phyloP scores from a whole-genome alignment of 2,797 vertebrate species.

The Enteromius viviparus region DNA sequence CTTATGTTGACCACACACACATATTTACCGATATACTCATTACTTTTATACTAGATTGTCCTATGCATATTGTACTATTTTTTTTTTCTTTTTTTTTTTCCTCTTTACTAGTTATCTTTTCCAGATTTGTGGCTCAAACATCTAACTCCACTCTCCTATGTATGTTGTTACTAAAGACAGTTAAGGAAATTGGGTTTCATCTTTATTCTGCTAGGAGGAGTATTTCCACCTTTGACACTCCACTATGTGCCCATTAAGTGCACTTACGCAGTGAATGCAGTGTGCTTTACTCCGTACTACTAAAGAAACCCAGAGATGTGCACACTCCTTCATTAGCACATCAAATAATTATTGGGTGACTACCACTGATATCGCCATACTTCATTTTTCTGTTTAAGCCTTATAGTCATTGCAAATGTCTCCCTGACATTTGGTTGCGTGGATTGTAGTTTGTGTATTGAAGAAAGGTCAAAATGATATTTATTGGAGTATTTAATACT shows the following conservation, averaged over 20 bases:
- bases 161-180: neutral
- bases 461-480: conserved; percentile 11
- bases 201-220: conserved; percentile 21
- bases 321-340: conserved; percentile 26
- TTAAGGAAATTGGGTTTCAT: conserved; percentile 5
- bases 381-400: conserved; percentile 26
- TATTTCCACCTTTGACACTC: conserved; percentile 24
- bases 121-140: conserved; percentile 35
- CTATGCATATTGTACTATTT: neutral
- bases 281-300: neutral
- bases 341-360: conserved; percentile 13
- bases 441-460: conserved; percentile 7
- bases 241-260: conserved; percentile 66
- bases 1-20: neutral
- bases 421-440: neutral
- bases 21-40: conserved; percentile 39
- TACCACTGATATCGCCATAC: neutral
- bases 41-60: conserved; percentile 51
- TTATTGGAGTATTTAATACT: neutral
- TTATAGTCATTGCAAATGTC: conserved; percentile 4
- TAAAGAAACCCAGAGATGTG: conserved; percentile 10
- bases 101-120: conserved; percentile 1
- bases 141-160: conserved; percentile 2
- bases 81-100: conserved; percentile 1
- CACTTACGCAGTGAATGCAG: conserved; percentile 62